Evolutionary conservation across 1,140 invertebrate genomes (phyloP), one percentile per base, ranked within the genome.

Genomic region (Nephila pilipes): DNA sequence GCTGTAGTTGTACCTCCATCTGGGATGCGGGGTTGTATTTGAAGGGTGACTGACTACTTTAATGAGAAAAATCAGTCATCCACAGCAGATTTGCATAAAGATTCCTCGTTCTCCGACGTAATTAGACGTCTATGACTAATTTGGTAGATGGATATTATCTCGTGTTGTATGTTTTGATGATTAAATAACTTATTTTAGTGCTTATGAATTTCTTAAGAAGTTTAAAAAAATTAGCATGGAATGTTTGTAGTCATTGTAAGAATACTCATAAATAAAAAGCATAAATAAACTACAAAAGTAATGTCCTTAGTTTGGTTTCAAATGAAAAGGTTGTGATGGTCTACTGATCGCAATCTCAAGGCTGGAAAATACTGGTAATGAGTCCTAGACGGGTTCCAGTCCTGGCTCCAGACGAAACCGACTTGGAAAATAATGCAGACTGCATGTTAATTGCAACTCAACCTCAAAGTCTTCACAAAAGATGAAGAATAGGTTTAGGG

Each of bases 61-160:
- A 83, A 83, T 83, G 80, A 83, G 80, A 83, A 83, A 83, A 46
- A 83, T 54, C 18, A 83, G n/a, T 54, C 80, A 29, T 18, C 16
- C 80, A 16, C 22, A 46, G 14, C 38, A 25, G 80, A 83, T 83
- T 83, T 83, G 29, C 80, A 83, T 83, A 22, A 22, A 57, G 22
- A 10, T 32, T 55, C 36, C n/a, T 83, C 46, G 14, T 57, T 83
- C 54, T 54, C 38, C 6, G 38, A 54, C 80, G 55, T 83, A 83
- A 83, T 83, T 83, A 83, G 54, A 25, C 16, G 12, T 55, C 14
- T 83, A 25, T 57, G 80, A 75, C 14, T 36, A 32, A 36, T 29
- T 32, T 5, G 29, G 16, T 16, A 29, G 29, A 29, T 32, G 14
- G 18, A 29, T 32, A 18, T 12, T 75, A 29, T 32, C 6, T 32